A percentile compares a stretch with the other conserved stretches of the same genome.
phyloP scores from a whole-genome alignment of 2,797 vertebrate species.

The Coreius guichenoti region DNA sequence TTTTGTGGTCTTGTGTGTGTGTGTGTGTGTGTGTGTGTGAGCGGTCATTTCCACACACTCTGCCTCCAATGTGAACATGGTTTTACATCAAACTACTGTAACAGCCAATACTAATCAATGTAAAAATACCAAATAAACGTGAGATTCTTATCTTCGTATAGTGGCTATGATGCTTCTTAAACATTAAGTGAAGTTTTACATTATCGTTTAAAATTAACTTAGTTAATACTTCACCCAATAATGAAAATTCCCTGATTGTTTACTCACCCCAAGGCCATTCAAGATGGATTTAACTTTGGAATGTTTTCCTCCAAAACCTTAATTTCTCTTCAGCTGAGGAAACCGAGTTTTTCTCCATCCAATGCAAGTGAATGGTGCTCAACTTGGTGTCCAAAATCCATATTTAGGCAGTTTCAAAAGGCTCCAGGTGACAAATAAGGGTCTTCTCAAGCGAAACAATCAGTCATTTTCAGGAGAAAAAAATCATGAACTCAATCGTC shows the following conservation, averaged over 20 bases:
- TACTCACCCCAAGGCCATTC: background rate
- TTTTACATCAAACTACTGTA: conserved; percentile 59
- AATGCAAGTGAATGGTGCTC: background rate
- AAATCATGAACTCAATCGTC: too few relatives aligned
- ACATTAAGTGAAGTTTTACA: background rate
- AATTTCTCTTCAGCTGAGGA: too few relatives aligned
- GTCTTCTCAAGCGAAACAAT: background rate
- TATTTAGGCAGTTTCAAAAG: background rate
- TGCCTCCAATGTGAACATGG: conserved; percentile 42
- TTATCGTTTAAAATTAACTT: background rate
- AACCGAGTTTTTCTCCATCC: background rate
- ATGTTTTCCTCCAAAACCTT: background rate
- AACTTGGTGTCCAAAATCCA: background rate
- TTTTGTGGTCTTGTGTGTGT: conserved; percentile 23
- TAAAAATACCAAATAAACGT: conserved; percentile 58
- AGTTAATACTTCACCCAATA: background rate
- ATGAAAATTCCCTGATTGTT: too few relatives aligned
- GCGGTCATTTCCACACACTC: conserved; percentile 16
- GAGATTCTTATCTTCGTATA: conserved; percentile 9
- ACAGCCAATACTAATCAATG: conserved; percentile 58
- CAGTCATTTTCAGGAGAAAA: background rate
- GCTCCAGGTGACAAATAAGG: background rate
- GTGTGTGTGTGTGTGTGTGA: conserved; percentile 7
- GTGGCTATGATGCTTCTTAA: background rate
- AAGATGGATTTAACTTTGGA: background rate